Conservation (phyloP, 2,888 invertebrate genomes). For the Criorhina ranunculi region DNA sequence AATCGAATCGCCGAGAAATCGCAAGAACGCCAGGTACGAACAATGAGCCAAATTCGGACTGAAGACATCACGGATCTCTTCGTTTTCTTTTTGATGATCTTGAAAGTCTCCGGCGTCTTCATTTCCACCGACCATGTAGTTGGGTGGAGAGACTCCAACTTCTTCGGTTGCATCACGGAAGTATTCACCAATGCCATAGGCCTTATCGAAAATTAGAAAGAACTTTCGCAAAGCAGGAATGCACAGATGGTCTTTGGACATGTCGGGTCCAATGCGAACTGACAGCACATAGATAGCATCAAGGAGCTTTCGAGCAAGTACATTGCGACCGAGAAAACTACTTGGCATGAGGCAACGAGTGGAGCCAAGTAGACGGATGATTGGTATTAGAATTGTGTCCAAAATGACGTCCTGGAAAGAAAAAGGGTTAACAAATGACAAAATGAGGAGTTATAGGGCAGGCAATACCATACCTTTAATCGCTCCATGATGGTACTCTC, state of each 20-base stretch:
- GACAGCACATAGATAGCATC: slow-evolving; percentile 93
- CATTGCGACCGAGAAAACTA: slow-evolving; percentile 90
- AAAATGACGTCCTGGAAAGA: slow-evolving; percentile 91
- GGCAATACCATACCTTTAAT: slow-evolving; percentile 89
- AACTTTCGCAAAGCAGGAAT: slow-evolving; percentile 90
- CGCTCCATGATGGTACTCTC: slow-evolving; percentile 95
- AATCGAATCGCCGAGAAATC: slow-evolving; percentile 89
- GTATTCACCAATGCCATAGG: slow-evolving; percentile 82
- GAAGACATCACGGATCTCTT: slow-evolving; percentile 93
- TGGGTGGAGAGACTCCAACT: slow-evolving; percentile 77
- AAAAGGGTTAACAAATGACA: slow-evolving; percentile 14
- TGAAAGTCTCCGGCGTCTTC: slow-evolving; percentile 77
- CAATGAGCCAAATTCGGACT: slow-evolving; percentile 93
- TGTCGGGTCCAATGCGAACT: slow-evolving; percentile 90
- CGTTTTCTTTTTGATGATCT: slow-evolving; percentile 86
- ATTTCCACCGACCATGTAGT: slow-evolving; percentile 58
- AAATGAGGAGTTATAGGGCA: too few relatives aligned
- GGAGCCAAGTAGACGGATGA: slow-evolving; percentile 92
- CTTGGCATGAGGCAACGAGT: slow-evolving; percentile 92
- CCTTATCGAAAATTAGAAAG: slow-evolving; percentile 92
- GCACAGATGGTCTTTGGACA: slow-evolving; percentile 90
- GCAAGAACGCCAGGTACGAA: slow-evolving; percentile 91
- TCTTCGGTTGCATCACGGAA: slow-evolving; percentile 81
- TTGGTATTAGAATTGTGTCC: slow-evolving; percentile 92
- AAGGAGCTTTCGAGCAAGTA: slow-evolving; percentile 92